These are phyloP conservation scores for Apoda limacodes DNA, from an alignment of 2,888 invertebrate genomes.

Conservation along the genomic window DNA sequence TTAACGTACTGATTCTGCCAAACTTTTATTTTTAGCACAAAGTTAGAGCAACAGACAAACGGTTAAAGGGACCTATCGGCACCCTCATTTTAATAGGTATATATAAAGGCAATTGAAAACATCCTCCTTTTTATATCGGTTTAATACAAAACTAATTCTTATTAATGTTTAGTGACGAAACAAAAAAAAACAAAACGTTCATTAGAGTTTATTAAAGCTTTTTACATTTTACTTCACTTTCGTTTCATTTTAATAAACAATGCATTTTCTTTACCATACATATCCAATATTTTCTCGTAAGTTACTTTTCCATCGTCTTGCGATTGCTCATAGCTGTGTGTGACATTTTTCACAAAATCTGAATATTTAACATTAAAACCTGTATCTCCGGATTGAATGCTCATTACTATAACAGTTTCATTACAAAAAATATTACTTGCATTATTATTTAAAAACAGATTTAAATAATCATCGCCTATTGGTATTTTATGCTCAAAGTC, in stretches of 20 bases:
- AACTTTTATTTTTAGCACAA: too few relatives aligned
- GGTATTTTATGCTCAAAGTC: slow-evolving; percentile 27
- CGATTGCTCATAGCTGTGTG: slow-evolving; percentile 18
- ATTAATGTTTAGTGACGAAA: too few relatives aligned
- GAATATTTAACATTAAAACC: slow-evolving; percentile 41
- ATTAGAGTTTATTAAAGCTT: too few relatives aligned
- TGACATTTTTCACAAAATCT: slow-evolving; percentile 30
- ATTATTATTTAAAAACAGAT: slow-evolving; percentile 28
- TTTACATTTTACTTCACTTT: too few relatives aligned
- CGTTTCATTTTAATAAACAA: slow-evolving; percentile 14
- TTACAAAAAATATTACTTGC: slow-evolving; percentile 1
- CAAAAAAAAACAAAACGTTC: too few relatives aligned
- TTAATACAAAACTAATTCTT: too few relatives aligned
- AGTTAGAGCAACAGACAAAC: too few relatives aligned
- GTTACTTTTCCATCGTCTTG: slow-evolving; percentile 24
- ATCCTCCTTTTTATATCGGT: too few relatives aligned
- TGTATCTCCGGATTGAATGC: slow-evolving; percentile 39
- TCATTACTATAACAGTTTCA: slow-evolving; percentile 28
- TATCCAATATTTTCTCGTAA: slow-evolving; percentile 27
- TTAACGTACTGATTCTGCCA: too few relatives aligned
- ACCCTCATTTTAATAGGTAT: too few relatives aligned
- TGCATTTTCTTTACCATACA: slow-evolving; percentile 41
- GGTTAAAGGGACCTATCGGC: too few relatives aligned
- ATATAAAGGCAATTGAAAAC: too few relatives aligned
- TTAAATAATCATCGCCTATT: slow-evolving; percentile 26